phyloP scores from a whole-genome alignment of 2,797 vertebrate genomes.

The Podarcis siculus region DNA sequence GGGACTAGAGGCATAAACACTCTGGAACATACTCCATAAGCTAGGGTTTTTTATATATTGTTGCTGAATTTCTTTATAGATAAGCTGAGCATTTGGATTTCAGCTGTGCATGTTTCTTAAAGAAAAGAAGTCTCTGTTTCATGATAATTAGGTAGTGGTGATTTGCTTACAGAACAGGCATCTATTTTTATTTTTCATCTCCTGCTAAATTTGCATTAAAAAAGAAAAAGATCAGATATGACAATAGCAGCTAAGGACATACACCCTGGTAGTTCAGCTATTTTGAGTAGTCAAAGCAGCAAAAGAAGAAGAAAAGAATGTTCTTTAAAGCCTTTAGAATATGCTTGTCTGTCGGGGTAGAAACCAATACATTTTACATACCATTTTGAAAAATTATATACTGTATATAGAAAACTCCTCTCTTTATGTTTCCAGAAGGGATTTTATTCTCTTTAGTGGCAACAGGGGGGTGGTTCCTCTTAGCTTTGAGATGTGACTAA shows the following conservation, averaged over 20 bases:
- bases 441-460: not conserved
- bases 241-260: constrained; percentile 15
- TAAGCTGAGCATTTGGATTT: not conserved
- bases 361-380: not conserved
- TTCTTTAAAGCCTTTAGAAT: not conserved
- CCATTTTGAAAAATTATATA: not conserved
- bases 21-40: constrained; percentile 41
- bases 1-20: not conserved
- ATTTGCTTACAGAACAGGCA: constrained; percentile 16
- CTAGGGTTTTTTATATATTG: constrained; percentile 38
- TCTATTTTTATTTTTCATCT: constrained; percentile 39
- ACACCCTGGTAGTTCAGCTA: constrained; percentile 27
- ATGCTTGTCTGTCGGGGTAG: not conserved
- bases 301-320: not conserved
- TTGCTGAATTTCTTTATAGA: constrained; percentile 25
- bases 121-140: constrained; percentile 26
- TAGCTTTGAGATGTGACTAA: not conserved
- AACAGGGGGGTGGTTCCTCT: not conserved
- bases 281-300: constrained; percentile 7
- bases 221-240: constrained; percentile 26
- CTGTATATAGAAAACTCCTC: not conserved
- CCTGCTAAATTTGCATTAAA: constrained; percentile 27
- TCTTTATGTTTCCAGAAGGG: not conserved
- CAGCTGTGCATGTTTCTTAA: not conserved
- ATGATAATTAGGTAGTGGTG: constrained; percentile 32